These are phyloP conservation scores for Pegea sp. DNA, from an alignment of 23 tunicate genomes.

Conservation along the genomic window DNA sequence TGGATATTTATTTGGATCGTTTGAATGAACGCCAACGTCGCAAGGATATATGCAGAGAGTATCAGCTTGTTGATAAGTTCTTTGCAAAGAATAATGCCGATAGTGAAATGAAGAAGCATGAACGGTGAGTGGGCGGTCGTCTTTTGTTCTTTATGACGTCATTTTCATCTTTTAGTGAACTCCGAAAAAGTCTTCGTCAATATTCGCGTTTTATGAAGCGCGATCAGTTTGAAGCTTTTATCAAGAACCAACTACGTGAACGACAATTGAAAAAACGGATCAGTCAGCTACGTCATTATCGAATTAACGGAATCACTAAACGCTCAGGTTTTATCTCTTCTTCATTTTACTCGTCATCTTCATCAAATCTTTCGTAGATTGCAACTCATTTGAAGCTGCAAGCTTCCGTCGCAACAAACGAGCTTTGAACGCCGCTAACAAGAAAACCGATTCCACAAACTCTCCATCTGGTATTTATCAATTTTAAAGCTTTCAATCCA, in stretches of 20 bases:
- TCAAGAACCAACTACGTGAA: conserved; percentile 23
- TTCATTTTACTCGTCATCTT: too few relatives aligned
- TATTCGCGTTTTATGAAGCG: conserved; percentile 65
- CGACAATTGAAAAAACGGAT: conserved; percentile 26
- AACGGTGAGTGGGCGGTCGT: conserved; percentile 15
- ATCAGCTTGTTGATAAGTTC: conserved; percentile 55
- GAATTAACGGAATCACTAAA: conserved; percentile 60
- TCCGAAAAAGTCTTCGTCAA: conserved; percentile 7
- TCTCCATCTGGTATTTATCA: too few relatives aligned
- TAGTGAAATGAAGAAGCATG: conserved; percentile 5
- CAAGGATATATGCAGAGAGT: conserved; percentile 56
- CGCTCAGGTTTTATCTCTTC: too few relatives aligned
- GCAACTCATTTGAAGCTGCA: too few relatives aligned
- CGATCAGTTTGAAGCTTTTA: conserved; percentile 30
- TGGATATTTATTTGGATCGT: conserved; percentile 29
- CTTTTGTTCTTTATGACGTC: too few relatives aligned
- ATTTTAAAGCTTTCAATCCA: too few relatives aligned
- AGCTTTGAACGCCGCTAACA: too few relatives aligned
- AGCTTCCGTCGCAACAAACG: too few relatives aligned
- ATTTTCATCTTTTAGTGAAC: conserved; percentile 11
- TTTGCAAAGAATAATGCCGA: conserved; percentile 6
- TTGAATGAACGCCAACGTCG: conserved; percentile 55
- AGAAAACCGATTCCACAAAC: too few relatives aligned
- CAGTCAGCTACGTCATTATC: conserved; percentile 25
- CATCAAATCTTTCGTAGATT: too few relatives aligned